Percentiles rank a stretch among this genome's conserved stretches.
Evolutionary conservation across 2,113 vertebrate species (phyloP).

Genomic region (mouse (Mus musculus)): GRCm39 chr10:120344501-120345000

Average conservation of each 20-base stretch:
- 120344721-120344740: conserved; percentile 55
- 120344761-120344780: conserved; percentile 20
- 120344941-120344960: conserved; percentile 81
- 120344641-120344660: conserved; percentile 38
- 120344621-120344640: conserved; percentile 25
- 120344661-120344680: conserved; percentile 60
- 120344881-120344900: conserved; percentile 85
- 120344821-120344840: conserved; percentile 81
- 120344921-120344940: conserved; percentile 84
- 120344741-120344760: conserved; percentile 38
- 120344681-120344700: conserved; percentile 56
- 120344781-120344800: conserved; percentile 56
- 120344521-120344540: background rate
- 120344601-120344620: background rate
- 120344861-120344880: conserved; percentile 81
- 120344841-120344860: conserved; percentile 79
- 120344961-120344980: conserved; percentile 85
- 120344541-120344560: background rate
- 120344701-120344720: conserved; percentile 60
- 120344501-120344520: background rate
- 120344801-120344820: background rate
- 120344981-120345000: conserved; percentile 85
- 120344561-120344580: background rate
- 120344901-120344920: conserved; percentile 83
- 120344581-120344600: conserved; percentile 25